Base-by-base conservation (phyloP, 2,113 vertebrate species). In the Calyptommatus sinebrachiatus region DNA sequence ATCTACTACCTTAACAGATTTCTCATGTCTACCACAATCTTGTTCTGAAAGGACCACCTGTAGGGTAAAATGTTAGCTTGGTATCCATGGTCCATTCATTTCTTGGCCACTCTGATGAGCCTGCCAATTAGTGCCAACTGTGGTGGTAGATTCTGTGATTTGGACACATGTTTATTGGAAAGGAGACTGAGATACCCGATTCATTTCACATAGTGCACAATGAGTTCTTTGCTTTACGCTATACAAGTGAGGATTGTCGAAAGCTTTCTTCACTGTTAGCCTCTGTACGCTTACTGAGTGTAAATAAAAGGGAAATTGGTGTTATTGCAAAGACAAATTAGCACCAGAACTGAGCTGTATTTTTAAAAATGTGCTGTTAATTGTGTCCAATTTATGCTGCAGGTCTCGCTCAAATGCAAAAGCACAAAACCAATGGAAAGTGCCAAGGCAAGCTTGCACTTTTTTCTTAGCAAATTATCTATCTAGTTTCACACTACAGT, bases 121-220 rank as follows among this genome's bases (percentile, higher is more conserved):
- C 90, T 90, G 90, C 92, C 92, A 93, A 93, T 93, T 93, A 93
- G 89, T 93, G 92, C 92, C 92, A 93, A 92, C 92, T 91, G 91
- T 93, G 92, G 91, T 93, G 92, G 92, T 91, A 93, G 91, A 91
- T 91, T 93, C 92, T 92, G 90, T 92, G 89, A 90, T 93, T 88
- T 88, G 88, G 91, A 93, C 92, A 92, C 92, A 93, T 93, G 92
- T 92, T 92, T 90, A 81, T 89, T 90, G 87, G 86, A 92, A 91
- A 92, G 87, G 87, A 89, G 91, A 89, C 92, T 90, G 91, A 92
- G 91, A 93, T 92, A 92, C 89, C 91, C 86, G 72, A 90, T 87
- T 93, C 90, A 89, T 92, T 93, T 92, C 91, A 85, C 88, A 82
- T 53, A 70, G 78, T 79, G 79, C 86, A 93, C 92, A 93, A 93